Percentiles rank a stretch among this genome's conserved stretches.
Conservation (phyloP, 2,113 vertebrate genomes). For the Sylvicapra grimmia region DNA sequence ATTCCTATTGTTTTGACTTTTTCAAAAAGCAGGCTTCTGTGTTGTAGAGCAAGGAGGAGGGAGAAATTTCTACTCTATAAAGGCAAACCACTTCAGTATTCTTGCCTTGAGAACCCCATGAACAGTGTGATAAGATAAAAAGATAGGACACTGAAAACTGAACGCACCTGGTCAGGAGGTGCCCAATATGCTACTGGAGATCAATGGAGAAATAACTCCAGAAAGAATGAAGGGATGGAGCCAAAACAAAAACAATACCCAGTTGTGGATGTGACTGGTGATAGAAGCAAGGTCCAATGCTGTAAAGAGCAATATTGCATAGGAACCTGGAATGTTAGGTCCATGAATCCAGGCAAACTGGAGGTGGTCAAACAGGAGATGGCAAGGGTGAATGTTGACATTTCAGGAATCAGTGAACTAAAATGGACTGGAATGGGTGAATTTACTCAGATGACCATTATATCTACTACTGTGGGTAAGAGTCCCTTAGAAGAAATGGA, state of each 20-base stretch:
- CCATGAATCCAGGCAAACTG: background rate
- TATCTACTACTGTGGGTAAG: background rate
- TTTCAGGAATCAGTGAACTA: background rate
- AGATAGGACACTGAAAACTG: background rate
- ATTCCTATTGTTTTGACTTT: background rate
- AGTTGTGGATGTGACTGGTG: background rate
- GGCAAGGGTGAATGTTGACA: background rate
- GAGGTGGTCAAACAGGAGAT: background rate
- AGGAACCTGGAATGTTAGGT: background rate
- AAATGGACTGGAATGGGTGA: background rate
- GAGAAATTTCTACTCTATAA: background rate
- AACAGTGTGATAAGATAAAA: background rate
- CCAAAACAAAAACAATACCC: background rate
- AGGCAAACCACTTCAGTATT: background rate
- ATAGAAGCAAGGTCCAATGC: accelerated
- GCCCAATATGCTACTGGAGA: background rate
- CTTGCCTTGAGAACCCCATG: background rate
- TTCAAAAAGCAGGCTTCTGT: background rate
- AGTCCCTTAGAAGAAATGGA: background rate
- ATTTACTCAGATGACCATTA: background rate
- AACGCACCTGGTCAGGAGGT: background rate
- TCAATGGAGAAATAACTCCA: background rate
- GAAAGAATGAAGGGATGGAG: background rate
- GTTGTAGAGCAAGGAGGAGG: background rate
- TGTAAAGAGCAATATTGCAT: background rate